Base-by-base conservation (phyloP, 2,888 invertebrate species). In the Apantesis nais region DNA sequence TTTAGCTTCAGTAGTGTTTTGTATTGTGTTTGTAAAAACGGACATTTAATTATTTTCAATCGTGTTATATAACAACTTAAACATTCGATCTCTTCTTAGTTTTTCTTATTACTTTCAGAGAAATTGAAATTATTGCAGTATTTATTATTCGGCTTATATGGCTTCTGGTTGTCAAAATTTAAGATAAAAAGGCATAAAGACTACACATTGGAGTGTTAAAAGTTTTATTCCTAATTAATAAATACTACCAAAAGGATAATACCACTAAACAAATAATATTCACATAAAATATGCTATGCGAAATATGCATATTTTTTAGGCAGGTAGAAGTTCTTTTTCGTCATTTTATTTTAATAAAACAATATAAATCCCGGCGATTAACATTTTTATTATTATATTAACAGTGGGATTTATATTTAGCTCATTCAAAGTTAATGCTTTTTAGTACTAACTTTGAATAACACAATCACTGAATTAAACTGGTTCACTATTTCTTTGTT, bases 101-200 rank as follows among this genome's bases (percentile, higher is more conserved):
- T 29, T n/a, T 44, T 63, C 29, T 29, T 44, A 44, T 4, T 63
- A 29, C 22, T 44, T 44, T 34, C n/a, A 14, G 11, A 44, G 25
- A 39, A 44, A 44, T 63, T 63, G 25, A 44, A 31, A 22, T 44
- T 44, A 63, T 63, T 63, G 2, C 12, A 19, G 19, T 63, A 12
- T 63, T 63, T 63, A 63, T 44, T 31, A 12, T 44, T 44, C 22
- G 11, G 44, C 63, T 63, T 63, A 63, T 7, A 44, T 19, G 44
- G 29, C 63, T 63, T 22, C 11, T 44, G 12, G 11, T 44, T 31
- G 63, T 44, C 31, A 41, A 25, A 25, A 63, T 14, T 22, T 31
- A 44, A 41, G 31, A 41, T 22, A 44, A 63, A 19, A 63, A 11
- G 22, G 44, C 11, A 41, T n/a, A 19, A 63, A 5, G 41, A 63